Base-by-base conservation (phyloP, 2,797 vertebrate genomes). In the Pseudotriccus pelzelni region DNA sequence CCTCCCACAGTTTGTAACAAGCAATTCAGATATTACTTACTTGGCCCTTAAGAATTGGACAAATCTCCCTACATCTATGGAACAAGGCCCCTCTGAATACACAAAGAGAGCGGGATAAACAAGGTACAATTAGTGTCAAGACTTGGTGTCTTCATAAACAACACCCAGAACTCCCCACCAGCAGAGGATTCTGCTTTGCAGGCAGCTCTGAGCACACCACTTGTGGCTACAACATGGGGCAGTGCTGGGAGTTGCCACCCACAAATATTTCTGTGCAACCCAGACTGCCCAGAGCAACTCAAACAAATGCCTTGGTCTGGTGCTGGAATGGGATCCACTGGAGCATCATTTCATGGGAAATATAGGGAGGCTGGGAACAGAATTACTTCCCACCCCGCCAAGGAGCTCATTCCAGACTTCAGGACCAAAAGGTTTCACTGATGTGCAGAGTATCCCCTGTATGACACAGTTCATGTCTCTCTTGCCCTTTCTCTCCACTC, bases 201-300 rank as follows among this genome's bases (percentile, higher is more conserved):
- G 58, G 53, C 72, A 80, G 39, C 87, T 53, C 84, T 8, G 8
- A 72, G 73, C 49, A 43, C 19, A 21, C n/a, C 28, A 12, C 28
- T 9, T 47, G 59, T 9, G 67, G 69, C 66, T 41, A 32, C 32
- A 63, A 30, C 0, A 0, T 0, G 1, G 47, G 18, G 49, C 49
- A 58, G 44, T 0, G 1, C n/a, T 58, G 44, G 60, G 79, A 94
- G 23, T 12, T 52, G 64, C 50, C 63, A 69, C 24, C 32, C 84
- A 72, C 34, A 68, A 68, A 58, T 24, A 22, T 28, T 46, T 64
- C 84, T 55, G 59, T 25, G 55, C 50, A 46, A 32, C 13, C 15
- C 3, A 30, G 46, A 11, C 62, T 55, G 77, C 22, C 37, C 63
- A 46, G 30, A 44, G 80, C 46, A 41, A 41, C 5, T 58, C 69